phyloP scores from a whole-genome alignment of 2,888 invertebrate genomes.

The Trachelus stipa region DNA sequence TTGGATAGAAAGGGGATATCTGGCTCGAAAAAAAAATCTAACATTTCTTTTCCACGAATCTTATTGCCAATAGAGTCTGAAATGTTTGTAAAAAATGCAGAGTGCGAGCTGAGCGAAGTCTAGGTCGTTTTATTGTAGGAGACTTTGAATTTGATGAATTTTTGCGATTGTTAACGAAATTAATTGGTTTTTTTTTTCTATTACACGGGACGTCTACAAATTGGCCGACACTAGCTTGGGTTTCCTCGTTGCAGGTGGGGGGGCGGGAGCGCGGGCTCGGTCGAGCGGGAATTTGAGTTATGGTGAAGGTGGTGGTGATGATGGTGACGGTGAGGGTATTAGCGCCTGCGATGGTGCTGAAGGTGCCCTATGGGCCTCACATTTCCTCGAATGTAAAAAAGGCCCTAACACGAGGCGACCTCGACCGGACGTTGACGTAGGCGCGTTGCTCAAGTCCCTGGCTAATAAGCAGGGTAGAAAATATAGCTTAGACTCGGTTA shows the following conservation, averaged over 20 bases:
- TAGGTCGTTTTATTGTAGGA: neutral
- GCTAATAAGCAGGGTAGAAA: slow-evolving; percentile 65
- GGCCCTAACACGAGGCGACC: slow-evolving; percentile 50
- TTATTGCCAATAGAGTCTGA: neutral
- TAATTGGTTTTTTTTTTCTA: neutral
- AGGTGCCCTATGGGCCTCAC: slow-evolving; percentile 58
- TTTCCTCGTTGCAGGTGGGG: slow-evolving; percentile 66
- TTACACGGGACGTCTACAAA: slow-evolving; percentile 48
- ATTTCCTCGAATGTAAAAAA: slow-evolving; percentile 63
- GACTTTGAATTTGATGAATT: neutral
- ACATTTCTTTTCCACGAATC: neutral
- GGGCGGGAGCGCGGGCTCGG: slow-evolving; percentile 60
- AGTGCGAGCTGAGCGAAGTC: neutral
- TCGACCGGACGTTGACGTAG: slow-evolving; percentile 58
- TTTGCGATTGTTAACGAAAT: neutral
- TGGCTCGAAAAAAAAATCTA: neutral
- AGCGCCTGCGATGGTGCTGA: slow-evolving; percentile 26
- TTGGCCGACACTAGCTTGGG: slow-evolving; percentile 62
- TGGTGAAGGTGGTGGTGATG: slow-evolving; percentile 10
- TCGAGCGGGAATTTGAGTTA: slow-evolving; percentile 52
- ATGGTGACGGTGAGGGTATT: slow-evolving; percentile 16
- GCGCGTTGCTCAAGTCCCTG: slow-evolving; percentile 62
- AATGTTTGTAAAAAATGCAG: neutral
- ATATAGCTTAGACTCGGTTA: slow-evolving; percentile 67
- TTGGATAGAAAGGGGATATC: neutral